These are phyloP conservation scores for Mythimna lalbum DNA, from an alignment of 2,888 invertebrate species.

Conservation along the genomic window DNA sequence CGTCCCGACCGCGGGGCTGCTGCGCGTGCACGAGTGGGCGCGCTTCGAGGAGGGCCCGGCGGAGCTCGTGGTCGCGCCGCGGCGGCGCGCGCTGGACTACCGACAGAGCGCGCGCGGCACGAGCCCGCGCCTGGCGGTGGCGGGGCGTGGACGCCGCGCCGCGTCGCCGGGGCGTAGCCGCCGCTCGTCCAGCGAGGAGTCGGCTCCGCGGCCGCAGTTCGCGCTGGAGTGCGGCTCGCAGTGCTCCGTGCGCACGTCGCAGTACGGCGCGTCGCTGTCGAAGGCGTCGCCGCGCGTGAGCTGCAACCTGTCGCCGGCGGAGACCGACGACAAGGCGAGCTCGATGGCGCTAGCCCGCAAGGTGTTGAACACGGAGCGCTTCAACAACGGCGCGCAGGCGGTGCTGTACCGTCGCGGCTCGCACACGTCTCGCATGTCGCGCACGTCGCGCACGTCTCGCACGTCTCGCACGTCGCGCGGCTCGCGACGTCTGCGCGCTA, in stretches of 20 bases:
- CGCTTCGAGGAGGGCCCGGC: slow-evolving; percentile 49
- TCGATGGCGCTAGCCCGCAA: slow-evolving; percentile 68
- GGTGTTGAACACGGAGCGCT: slow-evolving; percentile 77
- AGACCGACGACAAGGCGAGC: slow-evolving; percentile 64
- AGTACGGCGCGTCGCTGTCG: slow-evolving; percentile 42
- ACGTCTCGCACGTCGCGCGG: slow-evolving; percentile 80
- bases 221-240: slow-evolving; percentile 52
- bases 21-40: slow-evolving; percentile 57
- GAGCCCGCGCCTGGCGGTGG: slow-evolving; percentile 43
- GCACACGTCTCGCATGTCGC: slow-evolving; percentile 78
- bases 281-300: slow-evolving; percentile 61
- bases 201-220: slow-evolving; percentile 54
- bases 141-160: slow-evolving; percentile 49
- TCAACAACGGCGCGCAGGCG: slow-evolving; percentile 82
- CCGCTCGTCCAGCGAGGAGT: slow-evolving; percentile 35
- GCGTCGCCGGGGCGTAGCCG: slow-evolving; percentile 21
- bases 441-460: slow-evolving; percentile 56
- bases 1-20: slow-evolving; percentile 35
- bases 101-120: slow-evolving; percentile 62
- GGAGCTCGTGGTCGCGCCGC: slow-evolving; percentile 39
- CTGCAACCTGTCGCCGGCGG: slow-evolving; percentile 63
- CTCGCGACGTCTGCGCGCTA: slow-evolving; percentile 78
- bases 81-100: slow-evolving; percentile 59
- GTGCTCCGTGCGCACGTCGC: slow-evolving; percentile 46
- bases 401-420: slow-evolving; percentile 43